Conservation (phyloP, 1,140 invertebrate species). For the Drosophila pseudoobscura region DNA sequence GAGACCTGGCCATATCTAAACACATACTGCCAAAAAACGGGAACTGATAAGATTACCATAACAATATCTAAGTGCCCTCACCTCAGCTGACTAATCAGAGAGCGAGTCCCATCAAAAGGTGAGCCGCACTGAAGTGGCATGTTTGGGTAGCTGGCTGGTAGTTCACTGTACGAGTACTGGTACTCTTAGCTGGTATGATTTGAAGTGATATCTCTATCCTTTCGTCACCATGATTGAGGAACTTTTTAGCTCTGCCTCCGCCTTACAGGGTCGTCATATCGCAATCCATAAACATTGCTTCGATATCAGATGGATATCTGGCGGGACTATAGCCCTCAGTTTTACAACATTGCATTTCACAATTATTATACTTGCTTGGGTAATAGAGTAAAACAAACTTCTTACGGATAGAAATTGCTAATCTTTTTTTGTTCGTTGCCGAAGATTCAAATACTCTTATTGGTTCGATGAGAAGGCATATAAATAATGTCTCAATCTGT, state of each 20-base stretch:
- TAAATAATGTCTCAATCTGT: too few species aligned
- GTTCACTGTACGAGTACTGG: too few species aligned
- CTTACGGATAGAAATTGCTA: too few species aligned
- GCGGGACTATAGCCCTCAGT: neutral
- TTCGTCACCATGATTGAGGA: conserved; percentile 27
- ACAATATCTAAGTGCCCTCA: conserved; percentile 29
- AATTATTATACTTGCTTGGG: neutral
- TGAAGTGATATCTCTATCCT: neutral
- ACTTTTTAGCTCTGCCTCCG: neutral
- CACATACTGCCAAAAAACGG: conserved; percentile 19
- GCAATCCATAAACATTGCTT: conserved; percentile 4
- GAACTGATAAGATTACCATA: conserved; percentile 50
- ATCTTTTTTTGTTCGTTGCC: too few species aligned
- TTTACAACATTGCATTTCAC: conserved; percentile 39
- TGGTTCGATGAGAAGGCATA: too few species aligned
- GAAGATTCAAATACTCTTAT: too few species aligned
- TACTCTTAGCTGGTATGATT: neutral
- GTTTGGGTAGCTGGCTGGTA: too few species aligned
- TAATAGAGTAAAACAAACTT: neutral
- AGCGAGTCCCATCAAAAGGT: neutral
- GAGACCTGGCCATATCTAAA: conserved; percentile 22
- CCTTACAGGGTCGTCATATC: conserved; percentile 2
- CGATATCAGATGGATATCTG: conserved; percentile 5
- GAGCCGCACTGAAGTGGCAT: too few species aligned
- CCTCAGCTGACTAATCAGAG: conserved; percentile 45